Conservation (phyloP, 2,797 vertebrate species). For the Lates japonicus region DNA sequence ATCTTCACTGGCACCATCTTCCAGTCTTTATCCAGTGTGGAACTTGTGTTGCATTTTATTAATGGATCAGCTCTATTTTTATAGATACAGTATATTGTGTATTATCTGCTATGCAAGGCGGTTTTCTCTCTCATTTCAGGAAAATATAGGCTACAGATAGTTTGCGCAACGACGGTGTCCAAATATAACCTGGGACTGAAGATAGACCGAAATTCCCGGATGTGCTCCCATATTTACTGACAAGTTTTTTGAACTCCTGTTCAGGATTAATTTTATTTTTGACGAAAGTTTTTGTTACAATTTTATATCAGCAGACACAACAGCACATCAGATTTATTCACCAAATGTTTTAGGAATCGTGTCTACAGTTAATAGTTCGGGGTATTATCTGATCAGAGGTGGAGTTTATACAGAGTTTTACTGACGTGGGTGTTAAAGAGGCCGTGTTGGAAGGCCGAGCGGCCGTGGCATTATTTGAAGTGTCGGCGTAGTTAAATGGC, state of each 20-base stretch:
- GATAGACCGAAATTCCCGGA: background rate
- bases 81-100: conserved; percentile 57
- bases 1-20: background rate
- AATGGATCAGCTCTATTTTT: conserved; percentile 67
- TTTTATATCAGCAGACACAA: background rate
- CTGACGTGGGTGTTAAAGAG: conserved; percentile 48
- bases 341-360: conserved; percentile 17
- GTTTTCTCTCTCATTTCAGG: conserved; percentile 39
- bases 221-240: conserved; percentile 13
- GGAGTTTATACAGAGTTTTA: conserved; percentile 49
- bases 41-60: conserved; percentile 15
- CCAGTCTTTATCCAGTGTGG: background rate
- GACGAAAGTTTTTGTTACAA: conserved; percentile 4
- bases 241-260: background rate
- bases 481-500: conserved; percentile 65
- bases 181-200: background rate
- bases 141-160: conserved; percentile 3
- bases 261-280: background rate
- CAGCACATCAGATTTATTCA: conserved; percentile 19
- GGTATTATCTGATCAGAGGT: conserved; percentile 31
- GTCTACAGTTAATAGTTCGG: conserved; percentile 20
- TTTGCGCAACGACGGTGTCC: background rate
- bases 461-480: conserved; percentile 44
- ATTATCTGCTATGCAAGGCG: conserved; percentile 73
- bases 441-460: conserved; percentile 29